A percentile compares a stretch with the other conserved stretches of the same genome.
These are phyloP conservation scores for Pituophis catenifer DNA, from an alignment of 2,113 vertebrate genomes.

Conservation along the genomic window DNA sequence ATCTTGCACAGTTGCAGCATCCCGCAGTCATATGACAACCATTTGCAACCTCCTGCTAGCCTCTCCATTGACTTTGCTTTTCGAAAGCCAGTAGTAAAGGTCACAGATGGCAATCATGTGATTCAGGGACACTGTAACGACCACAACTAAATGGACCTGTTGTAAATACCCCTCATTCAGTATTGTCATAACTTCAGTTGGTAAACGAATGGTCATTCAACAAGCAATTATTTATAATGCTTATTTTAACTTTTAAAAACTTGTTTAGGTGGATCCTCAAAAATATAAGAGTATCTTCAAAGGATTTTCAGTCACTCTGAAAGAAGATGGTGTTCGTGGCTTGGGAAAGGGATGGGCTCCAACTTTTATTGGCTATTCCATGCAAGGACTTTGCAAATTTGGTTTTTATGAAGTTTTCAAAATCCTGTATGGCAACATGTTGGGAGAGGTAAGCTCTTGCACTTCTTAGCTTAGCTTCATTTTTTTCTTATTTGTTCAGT, in stretches of 20 bases:
- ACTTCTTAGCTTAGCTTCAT: not conserved
- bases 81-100: not conserved
- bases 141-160: not conserved
- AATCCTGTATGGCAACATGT: conserved; percentile 85
- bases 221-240: not conserved
- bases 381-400: conserved; percentile 99
- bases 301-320: conserved; percentile 88
- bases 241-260: not conserved
- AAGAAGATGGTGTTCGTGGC: conserved; percentile 90
- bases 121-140: not conserved
- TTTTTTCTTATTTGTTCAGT: not conserved
- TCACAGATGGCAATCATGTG: not conserved
- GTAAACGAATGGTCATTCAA: not conserved
- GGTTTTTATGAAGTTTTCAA: conserved; percentile 99
- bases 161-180: not conserved
- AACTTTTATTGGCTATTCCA: conserved; percentile 95
- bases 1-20: not conserved
- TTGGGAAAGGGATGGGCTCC: conserved; percentile 98
- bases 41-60: not conserved
- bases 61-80: not conserved
- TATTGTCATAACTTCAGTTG: not conserved
- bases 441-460: conserved; percentile 87
- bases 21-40: not conserved
- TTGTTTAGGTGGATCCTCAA: conserved; percentile 85
- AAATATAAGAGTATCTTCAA: conserved; percentile 96